Percentiles rank a stretch among this genome's conserved stretches.
Conservation (phyloP, 1,140 invertebrate genomes). For the Trichonephila clavipes region DNA sequence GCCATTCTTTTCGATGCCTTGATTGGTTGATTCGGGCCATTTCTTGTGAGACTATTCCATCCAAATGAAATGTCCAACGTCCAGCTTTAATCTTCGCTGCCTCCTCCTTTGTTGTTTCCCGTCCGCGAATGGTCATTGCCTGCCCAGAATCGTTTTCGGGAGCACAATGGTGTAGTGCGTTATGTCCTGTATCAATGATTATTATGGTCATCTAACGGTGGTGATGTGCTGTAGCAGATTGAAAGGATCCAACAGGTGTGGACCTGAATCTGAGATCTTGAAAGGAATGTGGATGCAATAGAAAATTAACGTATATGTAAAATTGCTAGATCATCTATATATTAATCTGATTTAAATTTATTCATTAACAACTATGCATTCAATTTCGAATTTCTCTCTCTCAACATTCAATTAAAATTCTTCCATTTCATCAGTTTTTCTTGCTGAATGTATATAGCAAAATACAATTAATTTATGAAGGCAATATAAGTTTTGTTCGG, state of each 20-base stretch:
- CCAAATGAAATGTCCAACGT: slow-evolving; percentile 52
- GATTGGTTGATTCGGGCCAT: slow-evolving; percentile 58
- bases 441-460: too few species aligned
- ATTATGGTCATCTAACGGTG: background rate
- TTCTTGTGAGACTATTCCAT: slow-evolving; percentile 38
- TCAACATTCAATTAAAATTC: too few species aligned
- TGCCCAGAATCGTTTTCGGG: background rate
- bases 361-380: too few species aligned
- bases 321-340: too few species aligned
- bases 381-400: too few species aligned
- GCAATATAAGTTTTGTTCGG: too few species aligned
- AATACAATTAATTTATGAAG: too few species aligned
- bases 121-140: background rate
- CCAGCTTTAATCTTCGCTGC: slow-evolving; percentile 16
- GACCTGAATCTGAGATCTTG: background rate
- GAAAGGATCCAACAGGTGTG: background rate
- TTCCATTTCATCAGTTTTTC: too few species aligned
- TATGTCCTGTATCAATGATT: background rate
- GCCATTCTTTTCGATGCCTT: slow-evolving; percentile 8
- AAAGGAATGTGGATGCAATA: too few species aligned
- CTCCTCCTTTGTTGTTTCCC: slow-evolving; percentile 19
- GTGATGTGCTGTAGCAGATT: background rate
- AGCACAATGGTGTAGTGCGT: background rate
- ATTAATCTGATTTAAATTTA: too few species aligned
- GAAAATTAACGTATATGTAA: too few species aligned